Base-by-base conservation (phyloP, 2,888 invertebrate species). In the Holacanthella duospinosa region DNA sequence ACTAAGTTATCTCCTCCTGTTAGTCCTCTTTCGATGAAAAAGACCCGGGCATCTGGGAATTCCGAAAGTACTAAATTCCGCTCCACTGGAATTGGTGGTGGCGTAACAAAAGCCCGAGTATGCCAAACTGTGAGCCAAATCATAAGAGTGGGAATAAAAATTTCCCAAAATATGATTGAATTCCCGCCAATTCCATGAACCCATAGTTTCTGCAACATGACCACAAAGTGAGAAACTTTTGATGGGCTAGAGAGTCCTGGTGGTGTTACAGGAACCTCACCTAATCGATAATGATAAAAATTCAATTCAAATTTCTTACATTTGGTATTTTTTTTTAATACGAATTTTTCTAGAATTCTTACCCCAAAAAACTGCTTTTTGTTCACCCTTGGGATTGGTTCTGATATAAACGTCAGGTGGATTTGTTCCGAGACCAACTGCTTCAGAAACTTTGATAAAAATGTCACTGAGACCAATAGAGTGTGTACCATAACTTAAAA, bases 371-470 rank as follows among this genome's bases (percentile, higher is more conserved):
- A 43, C 55, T 43, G 61, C 64, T 55, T 61, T 59, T 24, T 66
- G 60, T 0, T 65, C 62, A 48, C 66, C 67, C 1, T 27, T 27
- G 1, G 64, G 63, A 55, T 66, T 65, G 24, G 65, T n/a, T 36
- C 71, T 43, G 0, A 69, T 66, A 29, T 64, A 65, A 36, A 69
- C 64, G 64, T 71, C 69, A 9, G 65, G 64, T 2, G 69, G 58
- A 26, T 64, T 62, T n/a, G 63, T 61, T 36, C 64, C 65, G 1
- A 60, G 55, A 1, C 66, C 61, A 24, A 69, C 63, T 1, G 69
- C 61, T 29, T 66, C 66, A 43, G 66, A 67, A 9, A 71, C 67
- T 60, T 68, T 68, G 21, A 68, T 66, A 28, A 71, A 71, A 53
- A 71, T 68, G 43, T 71, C 71, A 55, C 62, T 66, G 3, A 71